Evolutionary conservation across 2,797 vertebrate genomes (phyloP), one percentile per base, ranked within the genome.

Genomic region (Siniperca scherzeri): DNA sequence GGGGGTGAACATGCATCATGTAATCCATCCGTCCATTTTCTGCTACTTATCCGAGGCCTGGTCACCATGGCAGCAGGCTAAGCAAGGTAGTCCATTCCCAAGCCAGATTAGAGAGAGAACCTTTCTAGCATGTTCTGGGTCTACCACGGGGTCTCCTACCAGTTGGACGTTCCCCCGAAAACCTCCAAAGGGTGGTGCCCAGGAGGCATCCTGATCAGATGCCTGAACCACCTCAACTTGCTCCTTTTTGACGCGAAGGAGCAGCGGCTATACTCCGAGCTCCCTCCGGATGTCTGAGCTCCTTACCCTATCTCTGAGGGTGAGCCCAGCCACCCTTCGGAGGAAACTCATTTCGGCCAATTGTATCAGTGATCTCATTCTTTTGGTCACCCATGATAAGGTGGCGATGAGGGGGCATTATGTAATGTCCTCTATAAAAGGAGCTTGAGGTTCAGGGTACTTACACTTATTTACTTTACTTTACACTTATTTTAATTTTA

Each of bases 361-460:
- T 50, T 52, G 3, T 40, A 52, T 48, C 33, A 1, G 19, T 11
- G 7, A 19, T 73, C 10, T 73, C 30, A 52, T 52, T 42, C 2
- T 55, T 64, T 74, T 0, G 2, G 60, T 53, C n/a, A 53, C 60
- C 5, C 48, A 44, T 22, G 36, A 64, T 40, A 64, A 7, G 33
- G 33, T 40, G 46, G 33, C 21, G 59, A 64, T 64, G n/a, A 53
- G 16, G 4, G 60, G n/a, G 19, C 5, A 5, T 76, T 67, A 33
- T 66, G n/a, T 69, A 72, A 71, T 44, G 16, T 64, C 7, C 36
- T 48, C 11, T 25, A 4, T 46, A 30, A 68, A 76, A n/a, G 13
- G 10, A 27, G 11, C 30, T 50, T 55, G 6, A 77, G 38, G 25
- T 61, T 50, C n/a, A 69, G 17, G 13, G 17, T n/a, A n/a, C 21